phyloP scores from a whole-genome alignment of 2,113 vertebrate genomes.

The Prietella phreatophila region DNA sequence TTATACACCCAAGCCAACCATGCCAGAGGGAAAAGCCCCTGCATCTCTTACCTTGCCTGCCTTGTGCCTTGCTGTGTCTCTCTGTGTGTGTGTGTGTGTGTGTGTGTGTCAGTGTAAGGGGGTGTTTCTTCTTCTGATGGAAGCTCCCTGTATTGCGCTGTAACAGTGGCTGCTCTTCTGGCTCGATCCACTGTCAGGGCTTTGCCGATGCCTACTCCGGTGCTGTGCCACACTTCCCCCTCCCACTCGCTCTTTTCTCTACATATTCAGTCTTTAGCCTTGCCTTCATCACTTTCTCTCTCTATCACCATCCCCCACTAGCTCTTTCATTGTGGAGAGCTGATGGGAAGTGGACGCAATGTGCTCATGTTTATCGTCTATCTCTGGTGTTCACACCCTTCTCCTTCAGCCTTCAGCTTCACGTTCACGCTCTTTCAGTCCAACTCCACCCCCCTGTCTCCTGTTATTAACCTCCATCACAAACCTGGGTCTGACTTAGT shows the following conservation, averaged over 20 bases:
- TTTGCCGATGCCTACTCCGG: neutral
- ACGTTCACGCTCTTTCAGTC: neutral
- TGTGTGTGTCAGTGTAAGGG: slow-evolving; percentile 13
- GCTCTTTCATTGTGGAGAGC: neutral
- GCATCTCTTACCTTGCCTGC: slow-evolving; percentile 6
- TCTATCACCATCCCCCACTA: slow-evolving; percentile 7
- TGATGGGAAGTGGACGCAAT: slow-evolving; percentile 7
- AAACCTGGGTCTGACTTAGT: neutral
- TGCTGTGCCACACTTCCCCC: slow-evolving; percentile 14
- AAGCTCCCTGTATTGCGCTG: slow-evolving; percentile 13
- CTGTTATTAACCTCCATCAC: neutral
- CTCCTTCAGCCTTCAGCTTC: slow-evolving; percentile 9
- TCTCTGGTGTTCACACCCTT: neutral
- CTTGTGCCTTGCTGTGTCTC: neutral
- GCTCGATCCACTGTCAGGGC: neutral
- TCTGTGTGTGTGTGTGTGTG: neutral
- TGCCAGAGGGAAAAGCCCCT: slow-evolving; percentile 8
- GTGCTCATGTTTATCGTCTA: neutral
- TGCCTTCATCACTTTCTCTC: slow-evolving; percentile 10
- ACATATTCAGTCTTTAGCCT: slow-evolving; percentile 14
- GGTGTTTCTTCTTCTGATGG: slow-evolving; percentile 13
- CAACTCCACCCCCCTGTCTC: neutral
- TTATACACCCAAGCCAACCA: slow-evolving; percentile 2
- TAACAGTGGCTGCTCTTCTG: neutral
- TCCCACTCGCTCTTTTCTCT: neutral